Base-by-base conservation (phyloP, 1,140 invertebrate species). In the Charaxes varanes region DNA sequence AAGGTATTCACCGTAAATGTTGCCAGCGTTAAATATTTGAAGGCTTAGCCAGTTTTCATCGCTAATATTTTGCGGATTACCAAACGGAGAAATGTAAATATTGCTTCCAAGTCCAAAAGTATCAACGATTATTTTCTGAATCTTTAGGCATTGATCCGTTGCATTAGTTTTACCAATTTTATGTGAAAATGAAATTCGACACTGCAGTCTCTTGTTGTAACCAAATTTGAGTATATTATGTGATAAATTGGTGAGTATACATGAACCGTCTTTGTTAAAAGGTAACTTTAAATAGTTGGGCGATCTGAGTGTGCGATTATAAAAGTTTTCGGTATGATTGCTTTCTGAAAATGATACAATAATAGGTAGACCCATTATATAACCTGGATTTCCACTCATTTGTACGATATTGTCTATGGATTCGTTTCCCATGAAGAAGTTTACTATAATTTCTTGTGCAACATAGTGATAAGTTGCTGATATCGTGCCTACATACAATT, bases 371-470 rank as follows among this genome's bases (percentile, higher is more conserved):
- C 62, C 59, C 22, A 16, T 21, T 2, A 64, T 40, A 33, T 82
- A 82, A 7, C 78, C 73, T 6, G 65, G 66, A 48, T 58, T 78
- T 2, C 78, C 78, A 51, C 78, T 82, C 3, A 68, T 58, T 34
- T 57, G 23, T 5, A 74, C 27, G 6, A 72, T 38, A 5, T 58
- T 42, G 1, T 68, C 59, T 4, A 42, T 41, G 3, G 68, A 56
- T 8, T 48, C 40, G 38, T 78, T 79, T 3, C 58, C 35, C 35
- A 82, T 34, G 28, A 62, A 52, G 44, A 76, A 82, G 13, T 44
- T 62, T 8, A 79, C 62, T 23, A 33, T 46, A 15, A 79, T 54
- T 42, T 63, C 59, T 53, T 82, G 78, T 8, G 24, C 35, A 18
- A 79, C 33, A 6, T 60, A 66, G 6, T 52, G 52, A 10, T 54